Base-by-base conservation (phyloP, 1,140 invertebrate species). In the Atta cephalotes region DNA sequence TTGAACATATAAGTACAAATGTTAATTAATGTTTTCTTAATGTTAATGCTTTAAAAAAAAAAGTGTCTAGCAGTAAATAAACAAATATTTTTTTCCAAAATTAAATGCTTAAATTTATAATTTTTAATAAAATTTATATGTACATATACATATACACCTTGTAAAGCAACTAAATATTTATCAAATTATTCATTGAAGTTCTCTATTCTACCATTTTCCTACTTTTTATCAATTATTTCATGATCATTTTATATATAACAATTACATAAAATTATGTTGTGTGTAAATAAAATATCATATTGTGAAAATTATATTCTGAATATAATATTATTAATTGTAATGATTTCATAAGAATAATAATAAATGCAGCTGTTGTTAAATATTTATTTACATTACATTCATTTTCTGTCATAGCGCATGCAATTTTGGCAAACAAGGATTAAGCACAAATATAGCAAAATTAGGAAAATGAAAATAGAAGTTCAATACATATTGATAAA, bases 361-460 rank as follows among this genome's bases (percentile, higher is more conserved):
- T 72, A 21, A 74, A 84, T 84, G 10, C 14, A 49, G 39, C 1
- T 45, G 18, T 63, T 1, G 12, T 70, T 51, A 70, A 39, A 70
- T 6, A 70, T 70, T 70, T 82, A 35, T 74, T n/a, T 82, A 60
- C 28, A 81, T 58, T 82, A 45, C 9, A 82, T 82, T 82, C 3
- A 82, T 76, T 76, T 62, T 7, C 14, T 49, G 16, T 51, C 74
- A 66, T 62, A 39, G 18, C 18, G 7, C 68, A 82, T 74, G 68
- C 56, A 84, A 76, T 63, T 62, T 62, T 66, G 71, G 5, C 25
- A 88, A 87, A 66, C 25, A 35, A 65, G 21, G 10, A 63, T 65
- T 6, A 66, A 85, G 31, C 49, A 56, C 1, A 49, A 79, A 76
- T 51, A 49, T 28, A 16, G 2, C 25, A 63, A 51, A 51, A 87